Conservation (phyloP, 2,888 invertebrate genomes). For the Aphodius granarius region DNA sequence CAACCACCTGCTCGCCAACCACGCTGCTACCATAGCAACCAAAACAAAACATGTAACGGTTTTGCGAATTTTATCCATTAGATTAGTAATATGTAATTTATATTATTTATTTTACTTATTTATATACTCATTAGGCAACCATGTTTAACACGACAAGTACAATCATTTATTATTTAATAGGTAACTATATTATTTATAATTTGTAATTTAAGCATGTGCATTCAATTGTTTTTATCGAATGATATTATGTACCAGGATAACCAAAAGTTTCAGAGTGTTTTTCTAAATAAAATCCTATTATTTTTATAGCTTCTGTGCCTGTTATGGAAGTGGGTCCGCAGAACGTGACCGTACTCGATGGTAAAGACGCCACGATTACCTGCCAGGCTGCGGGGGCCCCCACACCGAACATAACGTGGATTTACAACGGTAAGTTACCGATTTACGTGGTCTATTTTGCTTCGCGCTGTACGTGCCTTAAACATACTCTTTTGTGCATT, state of each 20-base stretch:
- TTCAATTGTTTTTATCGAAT: not conserved
- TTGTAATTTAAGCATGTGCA: not conserved
- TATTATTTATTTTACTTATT: slow-evolving; percentile 2
- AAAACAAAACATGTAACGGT: slow-evolving; percentile 1
- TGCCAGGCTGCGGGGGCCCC: slow-evolving; percentile 92
- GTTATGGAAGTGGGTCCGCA: slow-evolving; percentile 81
- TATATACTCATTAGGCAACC: not conserved
- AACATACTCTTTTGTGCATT: slow-evolving; percentile 19
- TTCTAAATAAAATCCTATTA: not conserved
- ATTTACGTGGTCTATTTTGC: not conserved
- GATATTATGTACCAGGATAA: not conserved
- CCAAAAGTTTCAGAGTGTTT: not conserved
- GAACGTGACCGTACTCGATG: slow-evolving; percentile 89
- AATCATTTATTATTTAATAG: slow-evolving; percentile 5
- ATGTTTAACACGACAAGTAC: slow-evolving; percentile 7
- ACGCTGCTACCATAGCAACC: not conserved
- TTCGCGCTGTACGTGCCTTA: slow-evolving; percentile 1
- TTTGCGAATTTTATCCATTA: not conserved
- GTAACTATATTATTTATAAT: not conserved
- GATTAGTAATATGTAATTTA: not conserved
- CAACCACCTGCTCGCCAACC: not conserved
- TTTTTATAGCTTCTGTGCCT: slow-evolving; percentile 75
- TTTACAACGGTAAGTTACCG: slow-evolving; percentile 81
- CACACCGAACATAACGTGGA: slow-evolving; percentile 89
- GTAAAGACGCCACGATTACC: slow-evolving; percentile 85